These are phyloP conservation scores for Drosophila limbata DNA, from an alignment of 2,888 invertebrate genomes.

Conservation along the genomic window DNA sequence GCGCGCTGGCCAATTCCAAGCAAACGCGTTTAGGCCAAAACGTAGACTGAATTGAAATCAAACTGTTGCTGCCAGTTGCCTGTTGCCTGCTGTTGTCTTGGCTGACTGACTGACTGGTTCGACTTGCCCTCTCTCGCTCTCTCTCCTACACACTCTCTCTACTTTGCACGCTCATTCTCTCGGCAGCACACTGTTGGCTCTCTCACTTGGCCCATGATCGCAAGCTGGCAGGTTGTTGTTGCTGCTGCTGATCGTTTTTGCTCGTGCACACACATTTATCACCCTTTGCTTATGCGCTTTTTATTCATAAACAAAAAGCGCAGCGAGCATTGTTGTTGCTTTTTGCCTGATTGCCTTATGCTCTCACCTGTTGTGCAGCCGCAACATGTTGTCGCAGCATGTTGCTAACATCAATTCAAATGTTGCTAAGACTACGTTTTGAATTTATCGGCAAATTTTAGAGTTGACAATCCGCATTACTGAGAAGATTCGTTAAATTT, in stretches of 20 bases:
- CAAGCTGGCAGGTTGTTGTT: constrained; percentile 45
- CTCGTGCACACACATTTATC: constrained; percentile 66
- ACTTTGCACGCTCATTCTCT: constrained; percentile 3
- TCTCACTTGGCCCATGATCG: constrained; percentile 23
- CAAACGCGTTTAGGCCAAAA: constrained; percentile 83
- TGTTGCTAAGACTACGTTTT: constrained; percentile 10
- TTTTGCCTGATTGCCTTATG: constrained; percentile 3
- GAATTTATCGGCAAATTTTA: constrained; percentile 32
- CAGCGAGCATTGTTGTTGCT: constrained; percentile 51
- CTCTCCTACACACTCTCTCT: constrained; percentile 2
- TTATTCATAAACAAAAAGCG: constrained; percentile 78
- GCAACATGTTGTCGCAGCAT: constrained; percentile 23
- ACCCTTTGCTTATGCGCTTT: constrained; percentile 67
- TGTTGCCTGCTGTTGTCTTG: constrained; percentile 30
- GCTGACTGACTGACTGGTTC: constrained; percentile 35
- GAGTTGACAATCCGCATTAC: constrained; percentile 17
- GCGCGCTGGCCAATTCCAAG: constrained; percentile 75
- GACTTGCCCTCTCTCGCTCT: constrained; percentile 24
- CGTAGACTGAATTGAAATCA: constrained; percentile 73
- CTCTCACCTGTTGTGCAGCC: constrained; percentile 65
- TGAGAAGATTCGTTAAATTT: neutral
- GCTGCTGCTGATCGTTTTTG: constrained; percentile 49
- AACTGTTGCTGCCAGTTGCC: constrained; percentile 27
- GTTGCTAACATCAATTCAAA: constrained; percentile 3
- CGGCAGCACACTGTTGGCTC: constrained; percentile 1